phyloP scores from a whole-genome alignment of 2,797 vertebrate genomes.

The Manis pentadactyla region DNA sequence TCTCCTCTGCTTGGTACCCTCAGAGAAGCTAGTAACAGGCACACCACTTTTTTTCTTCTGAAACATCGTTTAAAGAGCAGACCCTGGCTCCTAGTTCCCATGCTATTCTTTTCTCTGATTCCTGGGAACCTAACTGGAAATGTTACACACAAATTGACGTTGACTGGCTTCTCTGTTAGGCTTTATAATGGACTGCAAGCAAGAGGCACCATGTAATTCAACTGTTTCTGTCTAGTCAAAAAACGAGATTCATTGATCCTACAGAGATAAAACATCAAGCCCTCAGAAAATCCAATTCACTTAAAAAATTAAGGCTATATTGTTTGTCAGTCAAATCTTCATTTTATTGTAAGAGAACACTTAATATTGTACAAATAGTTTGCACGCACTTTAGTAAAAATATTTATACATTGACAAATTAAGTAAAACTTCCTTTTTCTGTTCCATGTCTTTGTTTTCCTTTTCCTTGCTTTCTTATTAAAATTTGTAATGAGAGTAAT shows the following conservation, averaged over 20 bases:
- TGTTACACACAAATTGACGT: constrained; percentile 18
- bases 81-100: not conserved
- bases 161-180: constrained; percentile 25
- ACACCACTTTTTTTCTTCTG: not conserved
- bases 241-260: not conserved
- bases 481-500: not conserved
- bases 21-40: not conserved
- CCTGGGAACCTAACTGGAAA: not conserved
- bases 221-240: not conserved
- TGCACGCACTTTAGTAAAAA: not conserved
- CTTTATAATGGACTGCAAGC: constrained; percentile 52
- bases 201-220: not conserved
- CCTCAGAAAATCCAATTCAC: constrained; percentile 51
- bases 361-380: not conserved
- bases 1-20: not conserved
- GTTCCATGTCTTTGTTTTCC: not conserved
- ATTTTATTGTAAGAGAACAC: constrained; percentile 17
- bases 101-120: not conserved
- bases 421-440: not conserved
- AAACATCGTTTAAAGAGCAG: not conserved
- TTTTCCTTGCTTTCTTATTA: not conserved
- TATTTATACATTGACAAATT: not conserved
- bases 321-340: constrained; percentile 36
- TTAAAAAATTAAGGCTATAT: constrained; percentile 23
- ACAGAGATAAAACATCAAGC: not conserved